Evolutionary conservation across 2,888 invertebrate genomes (phyloP).

Genomic region (Orgyia antiqua): DNA sequence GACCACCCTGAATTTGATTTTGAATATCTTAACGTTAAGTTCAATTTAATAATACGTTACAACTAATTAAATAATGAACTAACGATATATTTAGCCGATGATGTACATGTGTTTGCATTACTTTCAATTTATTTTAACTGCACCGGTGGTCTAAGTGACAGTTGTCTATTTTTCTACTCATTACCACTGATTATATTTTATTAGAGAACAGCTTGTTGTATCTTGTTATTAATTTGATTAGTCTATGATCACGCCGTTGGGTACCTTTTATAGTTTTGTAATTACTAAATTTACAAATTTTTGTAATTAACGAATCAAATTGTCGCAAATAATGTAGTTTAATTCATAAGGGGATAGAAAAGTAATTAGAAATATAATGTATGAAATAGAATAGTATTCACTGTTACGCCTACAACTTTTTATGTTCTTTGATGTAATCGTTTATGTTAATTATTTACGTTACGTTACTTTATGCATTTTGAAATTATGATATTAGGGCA

Average conservation of each 20-base stretch:
- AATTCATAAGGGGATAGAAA: no score
- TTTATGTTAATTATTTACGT: no score
- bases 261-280: conserved; percentile 2
- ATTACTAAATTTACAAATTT: background rate
- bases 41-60: conserved; percentile 56
- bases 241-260: conserved; percentile 3
- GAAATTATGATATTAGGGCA: no score
- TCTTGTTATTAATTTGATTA: conserved; percentile 21
- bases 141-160: conserved; percentile 38
- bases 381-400: no score
- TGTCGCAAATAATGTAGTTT: no score
- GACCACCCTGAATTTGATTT: conserved; percentile 51
- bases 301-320: no score
- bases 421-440: no score
- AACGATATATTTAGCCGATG: conserved; percentile 35
- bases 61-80: conserved; percentile 49
- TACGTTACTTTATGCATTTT: no score
- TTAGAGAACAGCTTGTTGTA: conserved; percentile 17
- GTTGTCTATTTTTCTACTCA: conserved; percentile 18
- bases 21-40: conserved; percentile 26
- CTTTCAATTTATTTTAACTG: conserved; percentile 24
- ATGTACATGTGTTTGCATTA: conserved; percentile 31
- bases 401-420: no score
- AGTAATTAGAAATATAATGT: no score
- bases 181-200: conserved; percentile 25